Percentiles rank a stretch among this genome's conserved stretches.
phyloP scores from a whole-genome alignment of 2,888 invertebrate genomes.

The Dicyrtomina minuta region DNA sequence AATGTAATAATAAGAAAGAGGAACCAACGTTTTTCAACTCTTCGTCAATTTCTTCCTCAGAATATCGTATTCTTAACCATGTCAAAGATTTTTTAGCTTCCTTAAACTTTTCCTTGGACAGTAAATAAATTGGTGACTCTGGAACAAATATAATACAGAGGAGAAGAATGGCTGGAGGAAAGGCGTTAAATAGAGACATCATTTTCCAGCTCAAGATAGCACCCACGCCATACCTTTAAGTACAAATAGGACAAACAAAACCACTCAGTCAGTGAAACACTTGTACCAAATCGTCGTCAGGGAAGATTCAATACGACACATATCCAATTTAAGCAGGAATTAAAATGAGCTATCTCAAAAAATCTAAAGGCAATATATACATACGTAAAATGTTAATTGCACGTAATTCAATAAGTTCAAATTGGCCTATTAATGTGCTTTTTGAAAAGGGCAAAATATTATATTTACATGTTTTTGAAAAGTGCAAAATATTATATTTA shows the following conservation, averaged over 20 bases:
- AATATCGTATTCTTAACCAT: conserved; percentile 61
- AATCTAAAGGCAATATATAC: no score
- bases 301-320: background rate
- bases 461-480: no score
- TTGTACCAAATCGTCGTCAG: background rate
- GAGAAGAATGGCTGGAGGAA: conserved; percentile 63
- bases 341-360: no score
- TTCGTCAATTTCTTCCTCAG: conserved; percentile 62
- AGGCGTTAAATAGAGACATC: conserved; percentile 62
- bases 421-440: no score
- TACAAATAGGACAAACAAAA: no score
- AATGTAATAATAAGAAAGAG: no score
- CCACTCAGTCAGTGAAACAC: background rate
- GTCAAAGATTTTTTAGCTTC: conserved; percentile 64
- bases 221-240: conserved; percentile 55
- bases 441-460: no score
- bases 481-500: no score
- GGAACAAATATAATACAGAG: conserved; percentile 65
- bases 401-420: no score
- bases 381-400: no score
- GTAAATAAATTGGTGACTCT: conserved; percentile 67
- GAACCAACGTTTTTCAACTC: conserved; percentile 62
- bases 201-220: conserved; percentile 59
- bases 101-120: conserved; percentile 61
- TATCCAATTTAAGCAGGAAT: background rate